These are phyloP conservation scores for Pocillopora meandrina DNA, from an alignment of 92 coral and sea anemone species.

Conservation along the genomic window DNA sequence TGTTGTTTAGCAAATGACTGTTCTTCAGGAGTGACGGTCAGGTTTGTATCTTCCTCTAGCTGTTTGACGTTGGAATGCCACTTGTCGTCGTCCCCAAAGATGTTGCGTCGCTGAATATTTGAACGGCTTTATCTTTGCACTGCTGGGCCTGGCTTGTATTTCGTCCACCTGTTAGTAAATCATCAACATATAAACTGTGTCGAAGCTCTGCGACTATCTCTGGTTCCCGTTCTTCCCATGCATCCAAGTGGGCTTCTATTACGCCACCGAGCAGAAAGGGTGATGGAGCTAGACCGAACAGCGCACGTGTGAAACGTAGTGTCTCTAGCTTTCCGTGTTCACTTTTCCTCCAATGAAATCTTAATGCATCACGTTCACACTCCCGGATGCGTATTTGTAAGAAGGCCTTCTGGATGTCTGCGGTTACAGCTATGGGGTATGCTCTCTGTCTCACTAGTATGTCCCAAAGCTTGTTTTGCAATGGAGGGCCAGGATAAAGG, in stretches of 20 bases:
- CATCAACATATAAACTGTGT: constrained; percentile 17
- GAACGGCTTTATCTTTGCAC: constrained; percentile 1
- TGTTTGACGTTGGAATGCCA: constrained; percentile 30
- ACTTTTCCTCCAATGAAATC: constrained; percentile 28
- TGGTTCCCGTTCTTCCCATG: constrained; percentile 30
- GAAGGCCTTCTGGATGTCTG: constrained; percentile 35
- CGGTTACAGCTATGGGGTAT: not conserved
- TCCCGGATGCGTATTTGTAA: constrained; percentile 32
- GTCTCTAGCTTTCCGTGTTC: not conserved
- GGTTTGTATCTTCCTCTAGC: constrained; percentile 19
- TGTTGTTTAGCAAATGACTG: no score
- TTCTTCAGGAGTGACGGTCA: not conserved
- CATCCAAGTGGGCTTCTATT: constrained; percentile 18
- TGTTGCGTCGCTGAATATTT: constrained; percentile 24
- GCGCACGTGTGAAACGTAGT: constrained; percentile 20
- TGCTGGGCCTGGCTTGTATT: constrained; percentile 5
- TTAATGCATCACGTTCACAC: constrained; percentile 22
- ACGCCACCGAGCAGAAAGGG: constrained; percentile 34
- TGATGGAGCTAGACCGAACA: constrained; percentile 33
- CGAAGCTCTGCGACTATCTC: constrained; percentile 13
- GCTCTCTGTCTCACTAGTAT: constrained; percentile 4
- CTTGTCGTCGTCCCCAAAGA: no score
- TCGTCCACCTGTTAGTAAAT: constrained; percentile 15
- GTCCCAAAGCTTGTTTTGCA: constrained; percentile 42
- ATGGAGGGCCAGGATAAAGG: constrained; percentile 25